Evolutionary conservation across 2,797 vertebrate species (phyloP), one percentile per base, ranked within the genome.

Genomic region (Sebastes cheni): DNA sequence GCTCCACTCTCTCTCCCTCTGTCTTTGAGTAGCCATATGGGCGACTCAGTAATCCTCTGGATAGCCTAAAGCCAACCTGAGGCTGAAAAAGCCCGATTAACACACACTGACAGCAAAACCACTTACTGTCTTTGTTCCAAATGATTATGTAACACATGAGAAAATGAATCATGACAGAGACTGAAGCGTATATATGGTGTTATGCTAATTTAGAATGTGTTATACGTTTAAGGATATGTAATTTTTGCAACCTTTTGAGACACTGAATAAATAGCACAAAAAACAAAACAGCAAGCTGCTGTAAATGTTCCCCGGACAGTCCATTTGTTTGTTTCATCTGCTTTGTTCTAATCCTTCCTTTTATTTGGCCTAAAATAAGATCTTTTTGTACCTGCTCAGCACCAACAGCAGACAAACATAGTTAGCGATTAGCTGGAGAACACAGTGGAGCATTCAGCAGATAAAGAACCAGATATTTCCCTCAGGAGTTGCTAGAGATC

Each of bases 11-110:
- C 59, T 71, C 42, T 23, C 30, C 67, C 64, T 66, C 42, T 61
- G 14, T 79, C 59, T 78, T 23, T 68, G 67, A 71, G 79, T 79
- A 76, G 81, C 86, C 84, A 91, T 86, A 88, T 86, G 90, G 77
- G 61, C 73, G 20, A 80, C 81, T 80, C 77, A 18, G 62, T 90
- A 90, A 92, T 91, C 89, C 89, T 79, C 68, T 76, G 74, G 54
- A 79, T 70, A 85, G 81, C 70, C 86, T 74, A 65, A 79, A 83
- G 85, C 84, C 81, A 80, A 81, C 84, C 86, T 82, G 77, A 76
- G 72, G 72, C 84, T 80, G 46, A 66, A 83, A 77, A 71, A 8
- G 83, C 58, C 75, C 8, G 52, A 82, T 88, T 79, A 83, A 79
- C 70, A 61, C 69, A 68, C 74, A 66, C 66, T 56, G 78, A 82